Conservation (phyloP, 1,140 invertebrate genomes). For the Polypedilum vanderplanki region DNA sequence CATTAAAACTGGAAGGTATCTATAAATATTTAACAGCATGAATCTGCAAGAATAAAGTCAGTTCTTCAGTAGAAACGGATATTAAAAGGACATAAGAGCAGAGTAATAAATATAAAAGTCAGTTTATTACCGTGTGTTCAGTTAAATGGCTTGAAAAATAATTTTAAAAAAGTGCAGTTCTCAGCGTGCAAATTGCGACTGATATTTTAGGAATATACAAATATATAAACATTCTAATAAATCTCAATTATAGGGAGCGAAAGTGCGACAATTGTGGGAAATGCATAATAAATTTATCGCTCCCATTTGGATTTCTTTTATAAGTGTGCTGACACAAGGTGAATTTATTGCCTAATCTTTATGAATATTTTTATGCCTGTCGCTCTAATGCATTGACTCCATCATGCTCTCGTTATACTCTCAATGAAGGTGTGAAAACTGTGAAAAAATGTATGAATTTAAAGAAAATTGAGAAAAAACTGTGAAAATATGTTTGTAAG, state of each 20-base stretch:
- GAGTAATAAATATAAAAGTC: neutral
- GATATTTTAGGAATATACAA: neutral
- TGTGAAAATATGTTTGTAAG: no score
- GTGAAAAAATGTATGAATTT: no score
- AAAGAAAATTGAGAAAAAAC: no score
- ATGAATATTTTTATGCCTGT: neutral
- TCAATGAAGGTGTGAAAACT: no score
- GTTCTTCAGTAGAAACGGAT: neutral
- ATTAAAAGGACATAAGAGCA: neutral
- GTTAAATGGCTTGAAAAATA: neutral
- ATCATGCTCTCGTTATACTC: no score
- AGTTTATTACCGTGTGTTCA: neutral
- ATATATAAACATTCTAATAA: neutral
- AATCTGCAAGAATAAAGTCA: neutral
- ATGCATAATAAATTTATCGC: neutral
- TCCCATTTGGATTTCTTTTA: neutral
- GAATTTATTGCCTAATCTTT: neutral
- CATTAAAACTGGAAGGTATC: neutral
- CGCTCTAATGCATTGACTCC: no score
- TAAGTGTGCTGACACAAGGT: slow-evolving; percentile 9
- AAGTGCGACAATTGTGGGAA: neutral
- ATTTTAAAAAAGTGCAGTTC: neutral
- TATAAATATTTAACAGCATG: neutral
- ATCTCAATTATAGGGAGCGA: neutral
- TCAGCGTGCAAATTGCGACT: neutral